Base-by-base conservation (phyloP, 37 sponge, comb jelly and placozoan genomes). In the Petrosia ficiformis region DNA sequence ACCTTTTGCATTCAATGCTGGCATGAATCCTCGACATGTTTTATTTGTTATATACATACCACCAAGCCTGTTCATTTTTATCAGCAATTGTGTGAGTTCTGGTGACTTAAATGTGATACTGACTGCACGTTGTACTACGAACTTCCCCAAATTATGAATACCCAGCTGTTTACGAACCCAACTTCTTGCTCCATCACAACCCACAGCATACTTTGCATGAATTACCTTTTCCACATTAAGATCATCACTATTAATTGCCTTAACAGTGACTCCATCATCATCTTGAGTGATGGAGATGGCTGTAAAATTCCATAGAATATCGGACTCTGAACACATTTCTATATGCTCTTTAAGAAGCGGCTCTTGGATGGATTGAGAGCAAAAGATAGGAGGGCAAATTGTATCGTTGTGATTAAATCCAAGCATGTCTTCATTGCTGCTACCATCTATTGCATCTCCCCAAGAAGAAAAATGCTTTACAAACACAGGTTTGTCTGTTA, bases 301-400 rank as follows among this genome's bases (percentile, higher is more conserved):
- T n/a, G n/a, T n/a, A n/a, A n/a, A n/a, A n/a, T n/a, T n/a, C n/a
- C n/a, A n/a, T n/a, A n/a, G n/a, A n/a, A 84, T n/a, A 52, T 26
- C 11, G 83, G 48, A 30, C 24, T 74, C 40, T 0, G 39, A 34
- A 0, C 57, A 59, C n/a, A n/a, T n/a, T 10, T 83, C 84, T 3
- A 86, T 28, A 31, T 86, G 82, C 56, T 82, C 59, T 32, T 77
- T 78, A 21, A 91, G 58, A 22, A 82, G 42, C 10, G 83, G 82
- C 71, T 91, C 92, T 21, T 75, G 29, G 21, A 43, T 44, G 38
- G 28, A 28, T 40, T 91, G 92, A 1, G 92, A 80, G 72, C 75
- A 75, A 19, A 82, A 32, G 44, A 87, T 75, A 3, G 81, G 76
- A 3, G 42, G 25, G 28, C n/a, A 30, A 1, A 74, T 34, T 0